phyloP scores from a whole-genome alignment of 1,140 invertebrate genomes.

The Tetragnatha versicolor region DNA sequence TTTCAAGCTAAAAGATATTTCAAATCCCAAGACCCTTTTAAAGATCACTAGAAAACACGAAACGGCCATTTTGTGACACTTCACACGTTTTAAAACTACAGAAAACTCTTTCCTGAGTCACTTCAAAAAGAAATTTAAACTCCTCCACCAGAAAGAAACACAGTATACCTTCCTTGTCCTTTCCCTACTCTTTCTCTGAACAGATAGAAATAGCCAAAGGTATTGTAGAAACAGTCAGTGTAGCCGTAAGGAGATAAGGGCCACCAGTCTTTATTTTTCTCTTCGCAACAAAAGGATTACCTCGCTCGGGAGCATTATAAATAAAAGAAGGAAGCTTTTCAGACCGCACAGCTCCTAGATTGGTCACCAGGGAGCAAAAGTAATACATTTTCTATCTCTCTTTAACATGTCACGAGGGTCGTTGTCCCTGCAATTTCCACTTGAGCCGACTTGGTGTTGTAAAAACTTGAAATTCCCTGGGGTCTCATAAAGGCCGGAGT shows the following conservation, averaged over 20 bases:
- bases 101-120: no score
- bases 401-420: slow-evolving; percentile 31
- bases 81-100: no score
- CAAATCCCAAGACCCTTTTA: no score
- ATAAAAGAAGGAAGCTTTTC: slow-evolving; percentile 19
- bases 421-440: slow-evolving; percentile 20
- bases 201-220: no score
- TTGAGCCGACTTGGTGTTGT: not conserved
- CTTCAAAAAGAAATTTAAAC: no score
- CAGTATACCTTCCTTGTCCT: no score
- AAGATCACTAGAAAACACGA: no score
- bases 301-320: slow-evolving; percentile 8
- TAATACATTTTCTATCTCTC: slow-evolving; percentile 26
- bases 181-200: no score
- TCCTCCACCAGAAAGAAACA: no score
- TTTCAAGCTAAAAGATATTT: no score
- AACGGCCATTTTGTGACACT: no score
- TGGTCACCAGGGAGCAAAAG: slow-evolving; percentile 23
- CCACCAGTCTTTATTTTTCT: not conserved
- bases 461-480: slow-evolving; percentile 7
- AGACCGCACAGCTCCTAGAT: slow-evolving; percentile 11
- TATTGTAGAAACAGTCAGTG: not conserved
- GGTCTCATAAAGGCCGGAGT: slow-evolving; percentile 3
- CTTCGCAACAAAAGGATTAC: slow-evolving; percentile 25
- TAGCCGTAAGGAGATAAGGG: not conserved